These are phyloP conservation scores for Apostichopus californicus DNA, from an alignment of 35 echinoderm and acorn worm species.

Conservation along the genomic window DNA sequence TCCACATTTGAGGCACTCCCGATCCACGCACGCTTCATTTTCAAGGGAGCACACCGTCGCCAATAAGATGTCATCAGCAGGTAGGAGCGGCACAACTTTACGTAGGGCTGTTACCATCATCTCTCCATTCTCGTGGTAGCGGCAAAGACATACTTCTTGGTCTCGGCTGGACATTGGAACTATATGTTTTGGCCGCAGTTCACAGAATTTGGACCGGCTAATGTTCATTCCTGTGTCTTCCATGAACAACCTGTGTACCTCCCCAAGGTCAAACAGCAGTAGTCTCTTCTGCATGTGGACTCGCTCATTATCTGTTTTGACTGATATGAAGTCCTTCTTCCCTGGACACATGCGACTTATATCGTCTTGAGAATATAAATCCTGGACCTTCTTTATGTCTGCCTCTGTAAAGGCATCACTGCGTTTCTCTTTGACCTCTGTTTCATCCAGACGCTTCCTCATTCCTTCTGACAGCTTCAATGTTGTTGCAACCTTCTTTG, in stretches of 20 bases:
- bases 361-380: slow-evolving; percentile 34
- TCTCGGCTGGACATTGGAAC: background rate
- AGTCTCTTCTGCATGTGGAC: background rate
- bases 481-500: slow-evolving; percentile 12
- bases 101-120: background rate
- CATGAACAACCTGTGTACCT: slow-evolving; percentile 4
- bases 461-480: slow-evolving; percentile 2
- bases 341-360: slow-evolving; percentile 49
- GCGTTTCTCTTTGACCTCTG: background rate
- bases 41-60: slow-evolving; percentile 6
- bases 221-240: background rate
- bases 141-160: slow-evolving; percentile 26
- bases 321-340: background rate
- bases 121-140: slow-evolving; percentile 13
- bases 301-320: background rate
- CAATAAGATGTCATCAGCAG: background rate
- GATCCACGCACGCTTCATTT: slow-evolving; percentile 20
- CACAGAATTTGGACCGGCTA: background rate
- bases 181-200: slow-evolving; percentile 25
- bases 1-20: slow-evolving; percentile 17
- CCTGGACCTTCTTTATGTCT: slow-evolving; percentile 22
- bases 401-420: slow-evolving; percentile 30
- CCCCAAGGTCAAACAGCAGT: background rate
- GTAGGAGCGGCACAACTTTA: background rate
- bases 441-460: background rate